Evolutionary conservation across 2,888 invertebrate species (phyloP), one percentile per base, ranked within the genome.

Genomic region (Agriopis marginaria): DNA sequence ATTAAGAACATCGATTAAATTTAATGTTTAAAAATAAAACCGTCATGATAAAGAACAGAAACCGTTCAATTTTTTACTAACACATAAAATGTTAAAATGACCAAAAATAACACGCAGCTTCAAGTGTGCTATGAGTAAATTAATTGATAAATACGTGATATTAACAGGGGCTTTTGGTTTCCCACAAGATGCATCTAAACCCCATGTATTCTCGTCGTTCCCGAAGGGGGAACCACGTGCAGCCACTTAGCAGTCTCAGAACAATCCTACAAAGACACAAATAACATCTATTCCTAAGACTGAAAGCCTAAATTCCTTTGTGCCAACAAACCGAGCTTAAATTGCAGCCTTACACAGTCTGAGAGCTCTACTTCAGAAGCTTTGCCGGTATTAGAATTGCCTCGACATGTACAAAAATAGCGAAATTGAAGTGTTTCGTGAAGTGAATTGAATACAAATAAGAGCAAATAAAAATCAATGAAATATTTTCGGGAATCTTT

Each of bases 361-460:
- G 87, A 90, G 87, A 90, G 89, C 86, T 85, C 86, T 86, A 85
- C 89, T 91, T 87, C 88, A 88, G 86, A 88, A 88, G 89, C 89
- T 89, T 89, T 86, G 86, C 84, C 82, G 83, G 89, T 88, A 89
- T 90, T 89, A 89, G 88, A 90, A 91, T 87, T 89, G 89, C 87
- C 86, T 86, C 87, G 88, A 90, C 87, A 87, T 91, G 88, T 88
- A 89, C 89, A 88, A 90, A 91, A 92, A 91, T 91, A 91, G 88
- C 81, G 78, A 86, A 86, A 87, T 86, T 86, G 86, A 89, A 89
- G 87, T 87, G 87, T 88, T 89, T 85, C 82, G 82, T 82, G 86
- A 82, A 89, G 88, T 87, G 84, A 85, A 88, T 86, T 79, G 84
- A 85, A 85, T 84, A 85, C 81, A 84, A 83, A 84, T 82, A 84